A percentile compares a stretch with the other conserved stretches of the same genome.
These are phyloP conservation scores for Athripsodes cinereus DNA, from an alignment of 2,888 invertebrate genomes.

Conservation along the genomic window DNA sequence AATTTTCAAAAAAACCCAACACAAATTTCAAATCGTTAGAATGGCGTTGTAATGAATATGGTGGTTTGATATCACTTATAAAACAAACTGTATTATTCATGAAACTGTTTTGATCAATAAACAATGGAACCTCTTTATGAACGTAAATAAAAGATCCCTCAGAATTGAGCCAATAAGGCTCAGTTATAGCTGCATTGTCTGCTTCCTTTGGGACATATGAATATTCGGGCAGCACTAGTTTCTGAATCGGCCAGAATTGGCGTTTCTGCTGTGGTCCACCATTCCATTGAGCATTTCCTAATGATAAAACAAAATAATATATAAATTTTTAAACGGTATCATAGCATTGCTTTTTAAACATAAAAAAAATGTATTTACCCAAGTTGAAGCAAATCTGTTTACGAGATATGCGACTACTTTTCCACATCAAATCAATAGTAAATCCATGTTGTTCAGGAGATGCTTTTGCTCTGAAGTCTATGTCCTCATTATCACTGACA, in stretches of 20 bases:
- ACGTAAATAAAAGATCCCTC: constrained; percentile 59
- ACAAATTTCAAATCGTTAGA: constrained; percentile 49
- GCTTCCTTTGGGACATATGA: constrained; percentile 53
- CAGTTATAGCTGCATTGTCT: constrained; percentile 52
- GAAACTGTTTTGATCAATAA: constrained; percentile 56
- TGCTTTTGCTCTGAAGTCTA: no score
- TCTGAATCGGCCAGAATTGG: constrained; percentile 59
- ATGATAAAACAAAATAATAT: constrained; percentile 29
- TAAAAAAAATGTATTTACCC: no score
- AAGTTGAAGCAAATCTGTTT: no score
- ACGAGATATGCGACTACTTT: no score
- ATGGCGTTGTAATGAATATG: constrained; percentile 42
- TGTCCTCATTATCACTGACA: no score
- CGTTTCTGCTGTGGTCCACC: constrained; percentile 54
- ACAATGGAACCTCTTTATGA: constrained; percentile 57
- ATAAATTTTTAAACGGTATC: no score
- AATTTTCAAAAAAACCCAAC: constrained; percentile 54
- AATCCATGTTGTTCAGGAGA: no score
- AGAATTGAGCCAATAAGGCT: constrained; percentile 64
- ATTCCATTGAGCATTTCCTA: constrained; percentile 51
- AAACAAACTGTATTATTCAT: constrained; percentile 47
- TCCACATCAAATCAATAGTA: no score
- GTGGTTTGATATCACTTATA: constrained; percentile 43
- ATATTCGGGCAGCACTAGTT: constrained; percentile 44
- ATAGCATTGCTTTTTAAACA: no score